Percentiles rank a stretch among this genome's conserved stretches.
Evolutionary conservation across 2,888 invertebrate species (phyloP).

Genomic region (Dusona sp.): DNA sequence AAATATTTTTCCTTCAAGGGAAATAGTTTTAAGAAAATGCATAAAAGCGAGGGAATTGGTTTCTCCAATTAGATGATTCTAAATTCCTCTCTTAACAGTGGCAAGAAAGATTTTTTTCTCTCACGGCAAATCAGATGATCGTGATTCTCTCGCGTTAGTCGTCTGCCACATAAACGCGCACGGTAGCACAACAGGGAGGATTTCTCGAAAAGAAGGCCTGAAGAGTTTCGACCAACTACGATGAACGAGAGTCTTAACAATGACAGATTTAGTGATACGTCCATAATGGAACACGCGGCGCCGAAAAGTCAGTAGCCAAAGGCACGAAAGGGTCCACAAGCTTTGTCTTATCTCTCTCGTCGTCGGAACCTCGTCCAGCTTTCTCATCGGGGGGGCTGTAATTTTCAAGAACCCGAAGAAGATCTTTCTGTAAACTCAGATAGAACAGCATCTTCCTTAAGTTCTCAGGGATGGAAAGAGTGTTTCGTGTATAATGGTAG

Average conservation of each 20-base stretch:
- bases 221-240: conserved; percentile 69
- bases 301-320: conserved; percentile 57
- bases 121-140: conserved; percentile 39
- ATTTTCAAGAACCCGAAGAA: conserved; percentile 53
- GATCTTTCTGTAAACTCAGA: conserved; percentile 49
- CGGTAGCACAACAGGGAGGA: conserved; percentile 65
- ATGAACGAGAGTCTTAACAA: conserved; percentile 71
- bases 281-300: conserved; percentile 69
- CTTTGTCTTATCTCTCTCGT: conserved; percentile 39
- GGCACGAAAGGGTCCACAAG: conserved; percentile 51
- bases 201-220: conserved; percentile 50
- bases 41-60: conserved; percentile 20
- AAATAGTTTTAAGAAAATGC: not conserved
- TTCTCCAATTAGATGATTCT: conserved; percentile 77
- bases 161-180: conserved; percentile 30
- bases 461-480: conserved; percentile 2
- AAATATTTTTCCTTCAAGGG: not conserved
- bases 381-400: conserved; percentile 40
- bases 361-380: conserved; percentile 11
- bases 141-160: conserved; percentile 37
- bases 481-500: conserved; percentile 7
- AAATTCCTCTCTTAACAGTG: conserved; percentile 66
- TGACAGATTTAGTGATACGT: conserved; percentile 75
- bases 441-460: conserved; percentile 28
- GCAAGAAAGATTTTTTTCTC: conserved; percentile 17